Evolutionary conservation across 2,113 vertebrate species (phyloP).

Genomic region (Misgurnus anguillicaudatus): DNA sequence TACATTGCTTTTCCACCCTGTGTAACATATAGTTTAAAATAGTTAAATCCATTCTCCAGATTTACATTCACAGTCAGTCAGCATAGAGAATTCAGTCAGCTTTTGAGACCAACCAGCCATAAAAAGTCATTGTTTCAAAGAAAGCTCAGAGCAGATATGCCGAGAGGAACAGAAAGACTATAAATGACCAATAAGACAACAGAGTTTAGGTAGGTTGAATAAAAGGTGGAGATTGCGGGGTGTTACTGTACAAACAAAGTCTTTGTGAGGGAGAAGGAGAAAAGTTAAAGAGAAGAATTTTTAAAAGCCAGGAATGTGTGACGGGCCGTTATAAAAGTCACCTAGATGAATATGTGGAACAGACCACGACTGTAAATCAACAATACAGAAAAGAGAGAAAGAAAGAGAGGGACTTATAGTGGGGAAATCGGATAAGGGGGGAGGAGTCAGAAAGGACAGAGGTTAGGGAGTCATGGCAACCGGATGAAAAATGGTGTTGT

Average conservation of each 20-base stretch:
- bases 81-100: not conserved
- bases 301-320: constrained; percentile 2
- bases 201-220: not conserved
- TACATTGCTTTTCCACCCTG: not conserved
- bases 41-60: not conserved
- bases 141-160: constrained; percentile 15
- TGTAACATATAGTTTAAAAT: not conserved
- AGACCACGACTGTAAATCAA: constrained; percentile 17
- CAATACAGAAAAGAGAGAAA: constrained; percentile 2
- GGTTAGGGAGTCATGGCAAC: constrained; percentile 34
- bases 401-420: constrained; percentile 2
- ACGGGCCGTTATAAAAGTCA: constrained; percentile 15
- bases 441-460: constrained; percentile 31
- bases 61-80: not conserved
- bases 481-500: constrained; percentile 25
- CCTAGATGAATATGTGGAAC: not conserved
- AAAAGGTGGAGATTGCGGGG: not conserved
- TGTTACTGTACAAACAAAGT: constrained; percentile 24
- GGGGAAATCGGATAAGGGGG: constrained; percentile 9
- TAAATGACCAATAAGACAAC: constrained; percentile 24
- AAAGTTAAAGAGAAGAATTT: not conserved
- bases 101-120: not conserved
- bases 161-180: not conserved
- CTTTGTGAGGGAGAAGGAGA: not conserved
- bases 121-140: not conserved